Percentiles rank a stretch among this genome's conserved stretches.
Evolutionary conservation across 2,888 invertebrate genomes (phyloP).

Genomic region (Harpagoxenus sublaevis): DNA sequence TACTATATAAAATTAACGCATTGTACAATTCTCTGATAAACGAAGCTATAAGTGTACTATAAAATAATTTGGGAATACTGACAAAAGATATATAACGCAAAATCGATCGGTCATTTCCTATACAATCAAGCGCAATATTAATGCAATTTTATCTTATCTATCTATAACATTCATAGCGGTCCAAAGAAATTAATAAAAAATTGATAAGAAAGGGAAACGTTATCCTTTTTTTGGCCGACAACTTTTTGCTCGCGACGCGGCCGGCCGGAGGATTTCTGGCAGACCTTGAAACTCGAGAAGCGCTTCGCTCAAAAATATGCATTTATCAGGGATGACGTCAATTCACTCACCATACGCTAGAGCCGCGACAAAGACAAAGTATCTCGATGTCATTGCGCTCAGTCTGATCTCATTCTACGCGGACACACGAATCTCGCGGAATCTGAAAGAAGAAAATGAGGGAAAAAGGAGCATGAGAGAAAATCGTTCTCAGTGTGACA

Average conservation of each 20-base stretch:
- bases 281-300: neutral
- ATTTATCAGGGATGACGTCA: constrained; percentile 34
- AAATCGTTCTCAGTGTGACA: neutral
- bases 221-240: neutral
- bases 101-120: neutral
- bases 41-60: neutral
- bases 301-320: constrained; percentile 1
- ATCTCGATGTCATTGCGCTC: constrained; percentile 80
- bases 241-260: neutral
- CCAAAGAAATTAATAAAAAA: neutral
- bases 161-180: neutral
- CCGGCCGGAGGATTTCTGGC: neutral
- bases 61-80: neutral
- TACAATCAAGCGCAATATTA: neutral
- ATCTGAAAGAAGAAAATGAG: constrained; percentile 76
- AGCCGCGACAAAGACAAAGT: constrained; percentile 76
- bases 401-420: constrained; percentile 81
- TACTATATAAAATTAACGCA: neutral
- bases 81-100: neutral
- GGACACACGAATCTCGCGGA: constrained; percentile 68
- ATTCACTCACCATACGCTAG: constrained; percentile 78
- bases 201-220: neutral
- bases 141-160: neutral
- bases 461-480: neutral
- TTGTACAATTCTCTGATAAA: neutral